Conservation (phyloP, 2,113 vertebrate species). For the Megaptera novaeangliae region DNA sequence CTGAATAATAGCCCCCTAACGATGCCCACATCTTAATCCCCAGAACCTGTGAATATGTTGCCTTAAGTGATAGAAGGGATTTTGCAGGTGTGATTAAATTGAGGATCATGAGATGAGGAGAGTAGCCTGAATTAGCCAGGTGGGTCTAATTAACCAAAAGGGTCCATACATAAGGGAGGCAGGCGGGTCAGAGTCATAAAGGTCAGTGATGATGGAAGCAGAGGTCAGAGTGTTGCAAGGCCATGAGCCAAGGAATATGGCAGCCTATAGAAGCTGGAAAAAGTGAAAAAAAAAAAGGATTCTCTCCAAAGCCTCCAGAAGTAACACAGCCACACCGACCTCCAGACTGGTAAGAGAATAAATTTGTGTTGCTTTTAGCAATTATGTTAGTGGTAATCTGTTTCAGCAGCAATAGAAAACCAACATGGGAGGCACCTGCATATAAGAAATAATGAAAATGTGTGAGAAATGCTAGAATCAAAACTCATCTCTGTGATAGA, state of each 20-base stretch:
- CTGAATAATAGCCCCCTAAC: background rate
- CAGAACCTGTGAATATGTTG: background rate
- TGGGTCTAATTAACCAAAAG: background rate
- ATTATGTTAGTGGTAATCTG: background rate
- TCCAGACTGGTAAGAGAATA: background rate
- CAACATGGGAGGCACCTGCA: background rate
- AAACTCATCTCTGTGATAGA: background rate
- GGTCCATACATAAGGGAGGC: background rate
- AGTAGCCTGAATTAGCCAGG: background rate
- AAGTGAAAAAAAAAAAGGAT: background rate
- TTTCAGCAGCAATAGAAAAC: background rate
- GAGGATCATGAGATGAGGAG: background rate
- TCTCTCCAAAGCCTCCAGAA: background rate
- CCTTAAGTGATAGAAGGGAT: background rate
- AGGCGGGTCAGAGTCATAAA: background rate
- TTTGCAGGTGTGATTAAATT: background rate
- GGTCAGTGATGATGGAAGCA: fast-evolving
- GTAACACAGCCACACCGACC: background rate
- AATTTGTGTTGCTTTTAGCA: background rate
- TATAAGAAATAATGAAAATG: background rate
- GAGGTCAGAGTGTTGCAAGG: background rate
- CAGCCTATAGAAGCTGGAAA: background rate
- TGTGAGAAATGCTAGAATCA: background rate
- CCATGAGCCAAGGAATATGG: background rate
- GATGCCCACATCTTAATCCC: background rate